phyloP scores from a whole-genome alignment of 1,140 invertebrate genomes.

The Sipha flava region DNA sequence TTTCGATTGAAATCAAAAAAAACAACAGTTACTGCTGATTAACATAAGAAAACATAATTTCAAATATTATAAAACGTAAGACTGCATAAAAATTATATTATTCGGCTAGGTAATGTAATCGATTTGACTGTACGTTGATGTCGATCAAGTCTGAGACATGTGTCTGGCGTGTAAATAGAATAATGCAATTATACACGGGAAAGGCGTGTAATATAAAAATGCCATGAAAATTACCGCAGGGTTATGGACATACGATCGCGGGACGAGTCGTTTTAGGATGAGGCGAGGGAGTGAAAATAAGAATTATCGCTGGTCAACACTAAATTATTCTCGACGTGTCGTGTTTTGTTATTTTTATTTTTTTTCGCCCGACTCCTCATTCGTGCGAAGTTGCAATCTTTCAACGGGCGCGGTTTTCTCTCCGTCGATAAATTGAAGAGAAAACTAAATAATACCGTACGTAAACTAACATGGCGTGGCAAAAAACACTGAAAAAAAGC shows the following conservation, averaged over 20 bases:
- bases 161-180: no score
- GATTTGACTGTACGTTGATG: no score
- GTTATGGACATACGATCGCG: not conserved
- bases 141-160: no score
- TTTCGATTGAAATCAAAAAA: no score
- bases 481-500: not conserved
- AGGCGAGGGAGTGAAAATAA: no score
- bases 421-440: not conserved
- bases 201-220: no score
- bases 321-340: not conserved
- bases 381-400: constrained; percentile 30
- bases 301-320: not conserved
- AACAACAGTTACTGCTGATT: no score
- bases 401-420: constrained; percentile 14
- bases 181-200: no score
- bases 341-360: not conserved
- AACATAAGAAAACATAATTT: no score
- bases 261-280: not conserved
- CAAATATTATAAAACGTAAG: not conserved
- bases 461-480: not conserved
- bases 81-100: no score
- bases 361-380: not conserved
- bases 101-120: no score
- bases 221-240: no score
- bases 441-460: not conserved